Conservation (phyloP, 2,888 invertebrate species). For the Cephus spinipes region DNA sequence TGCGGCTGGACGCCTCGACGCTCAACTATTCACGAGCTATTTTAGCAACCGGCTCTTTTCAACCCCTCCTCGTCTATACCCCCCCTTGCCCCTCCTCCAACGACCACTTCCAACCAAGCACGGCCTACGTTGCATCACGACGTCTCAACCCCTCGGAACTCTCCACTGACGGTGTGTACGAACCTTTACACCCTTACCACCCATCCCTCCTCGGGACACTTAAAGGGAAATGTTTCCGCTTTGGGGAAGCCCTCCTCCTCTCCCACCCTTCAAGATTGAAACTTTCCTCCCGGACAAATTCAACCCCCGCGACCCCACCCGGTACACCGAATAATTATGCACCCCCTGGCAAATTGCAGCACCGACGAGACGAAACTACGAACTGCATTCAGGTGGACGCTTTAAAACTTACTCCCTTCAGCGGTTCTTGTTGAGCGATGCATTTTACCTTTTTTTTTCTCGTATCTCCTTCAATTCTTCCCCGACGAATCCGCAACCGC, state of each 20-base stretch:
- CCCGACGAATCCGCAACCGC: not conserved
- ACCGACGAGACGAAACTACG: not conserved
- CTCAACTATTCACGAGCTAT: constrained; percentile 2
- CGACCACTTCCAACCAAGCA: not conserved
- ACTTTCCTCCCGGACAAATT: not conserved
- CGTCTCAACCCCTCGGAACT: not conserved
- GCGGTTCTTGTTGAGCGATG: not conserved
- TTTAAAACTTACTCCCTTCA: not conserved
- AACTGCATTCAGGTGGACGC: not conserved
- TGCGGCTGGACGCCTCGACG: not conserved
- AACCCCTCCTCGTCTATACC: not conserved
- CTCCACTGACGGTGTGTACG: not conserved
- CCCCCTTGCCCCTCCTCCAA: no score
- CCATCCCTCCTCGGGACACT: not conserved
- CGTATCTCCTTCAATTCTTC: not conserved
- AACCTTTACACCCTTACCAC: not conserved
- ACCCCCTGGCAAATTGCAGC: not conserved
- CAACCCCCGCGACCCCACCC: not conserved
- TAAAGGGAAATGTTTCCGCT: not conserved
- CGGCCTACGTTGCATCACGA: not conserved
- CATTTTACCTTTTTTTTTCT: not conserved
- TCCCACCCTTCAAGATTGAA: not conserved
- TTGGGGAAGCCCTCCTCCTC: not conserved
- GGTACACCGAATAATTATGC: not conserved
- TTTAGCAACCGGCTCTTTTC: constrained; percentile 1